Conservation (phyloP, 1,140 invertebrate species). For the Choristoneura fumiferana region DNA sequence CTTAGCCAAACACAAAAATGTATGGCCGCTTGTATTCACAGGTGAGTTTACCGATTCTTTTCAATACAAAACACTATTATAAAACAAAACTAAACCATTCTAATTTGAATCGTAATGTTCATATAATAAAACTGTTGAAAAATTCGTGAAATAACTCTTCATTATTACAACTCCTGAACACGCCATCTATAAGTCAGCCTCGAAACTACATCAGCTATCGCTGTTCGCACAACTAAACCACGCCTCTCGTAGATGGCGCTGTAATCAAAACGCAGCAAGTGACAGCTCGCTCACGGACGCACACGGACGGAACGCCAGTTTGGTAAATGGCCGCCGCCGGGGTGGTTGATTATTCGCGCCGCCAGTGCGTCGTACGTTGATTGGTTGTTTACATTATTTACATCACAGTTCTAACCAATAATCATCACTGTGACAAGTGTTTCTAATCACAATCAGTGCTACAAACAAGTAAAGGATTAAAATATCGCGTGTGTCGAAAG, state of each 20-base stretch:
- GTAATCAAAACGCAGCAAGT: background rate
- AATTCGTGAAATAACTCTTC: background rate
- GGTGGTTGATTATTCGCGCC: slow-evolving; percentile 49
- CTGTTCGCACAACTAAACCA: background rate
- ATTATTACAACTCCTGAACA: background rate
- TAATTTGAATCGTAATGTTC: too few relatives aligned
- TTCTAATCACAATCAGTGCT: slow-evolving; percentile 31
- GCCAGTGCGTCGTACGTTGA: slow-evolving; percentile 42
- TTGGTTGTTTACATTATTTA: slow-evolving; percentile 73
- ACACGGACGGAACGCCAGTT: slow-evolving; percentile 50
- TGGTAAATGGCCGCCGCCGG: slow-evolving; percentile 68
- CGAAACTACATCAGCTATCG: background rate
- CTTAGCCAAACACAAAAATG: background rate
- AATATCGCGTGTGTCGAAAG: slow-evolving; percentile 41
- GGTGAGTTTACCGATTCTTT: background rate
- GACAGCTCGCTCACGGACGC: slow-evolving; percentile 22
- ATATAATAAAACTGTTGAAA: too few relatives aligned
- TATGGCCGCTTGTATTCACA: slow-evolving; percentile 15
- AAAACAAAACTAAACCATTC: too few relatives aligned
- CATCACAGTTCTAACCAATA: slow-evolving; percentile 47
- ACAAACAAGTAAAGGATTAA: slow-evolving; percentile 23
- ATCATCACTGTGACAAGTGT: slow-evolving; percentile 51
- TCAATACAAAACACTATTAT: background rate
- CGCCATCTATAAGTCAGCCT: background rate
- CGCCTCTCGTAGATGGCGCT: slow-evolving; percentile 24